Evolutionary conservation across 2,113 vertebrate species (phyloP).

Genomic region (Mustela nigripes): DNA sequence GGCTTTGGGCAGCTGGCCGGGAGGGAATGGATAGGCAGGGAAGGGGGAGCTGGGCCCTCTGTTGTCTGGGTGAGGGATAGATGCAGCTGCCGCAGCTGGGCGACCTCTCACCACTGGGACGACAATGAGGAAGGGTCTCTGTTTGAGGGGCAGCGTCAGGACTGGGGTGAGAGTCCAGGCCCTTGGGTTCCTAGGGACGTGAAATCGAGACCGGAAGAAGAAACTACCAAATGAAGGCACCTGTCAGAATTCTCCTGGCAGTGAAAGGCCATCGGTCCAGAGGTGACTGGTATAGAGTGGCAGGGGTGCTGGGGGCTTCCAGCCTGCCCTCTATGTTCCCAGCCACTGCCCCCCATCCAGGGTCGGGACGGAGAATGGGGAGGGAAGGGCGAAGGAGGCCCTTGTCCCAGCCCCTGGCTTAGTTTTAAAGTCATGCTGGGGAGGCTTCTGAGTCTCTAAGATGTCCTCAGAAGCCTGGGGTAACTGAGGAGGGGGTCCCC

Average conservation of each 20-base stretch:
- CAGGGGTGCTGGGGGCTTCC: neutral
- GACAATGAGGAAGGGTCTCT: neutral
- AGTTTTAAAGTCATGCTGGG: neutral
- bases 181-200: neutral
- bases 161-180: neutral
- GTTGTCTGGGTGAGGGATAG: neutral
- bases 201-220: neutral
- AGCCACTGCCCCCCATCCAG: neutral
- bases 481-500: neutral
- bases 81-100: slow-evolving; percentile 30
- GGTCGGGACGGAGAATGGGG: fast-evolving
- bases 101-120: neutral
- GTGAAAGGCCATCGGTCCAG: neutral
- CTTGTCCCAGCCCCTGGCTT: neutral
- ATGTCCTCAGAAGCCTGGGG: neutral
- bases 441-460: neutral
- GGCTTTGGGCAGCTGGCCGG: neutral
- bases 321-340: neutral
- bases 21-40: neutral
- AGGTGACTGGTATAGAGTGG: neutral
- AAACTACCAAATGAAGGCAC: neutral
- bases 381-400: neutral
- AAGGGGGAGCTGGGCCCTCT: neutral
- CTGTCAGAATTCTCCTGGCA: neutral
- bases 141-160: neutral